Conservation (phyloP, 2,888 invertebrate species). For the Plutella xylostella region DNA sequence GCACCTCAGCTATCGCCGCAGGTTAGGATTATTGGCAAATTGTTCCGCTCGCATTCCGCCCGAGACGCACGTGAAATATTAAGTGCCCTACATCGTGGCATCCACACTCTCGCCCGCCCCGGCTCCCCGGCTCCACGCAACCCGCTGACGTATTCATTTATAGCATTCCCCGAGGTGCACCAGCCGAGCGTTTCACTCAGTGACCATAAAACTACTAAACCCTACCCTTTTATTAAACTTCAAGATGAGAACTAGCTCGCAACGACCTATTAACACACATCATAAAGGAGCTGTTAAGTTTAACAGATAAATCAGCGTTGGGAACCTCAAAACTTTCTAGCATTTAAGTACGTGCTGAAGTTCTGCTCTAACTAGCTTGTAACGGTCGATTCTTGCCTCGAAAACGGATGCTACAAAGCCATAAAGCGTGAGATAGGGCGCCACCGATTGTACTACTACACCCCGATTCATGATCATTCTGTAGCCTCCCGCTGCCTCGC, state of each 20-base stretch:
- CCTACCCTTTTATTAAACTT: neutral
- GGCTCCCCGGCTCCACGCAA: neutral
- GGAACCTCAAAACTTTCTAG: slow-evolving; percentile 17
- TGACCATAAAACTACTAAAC: neutral
- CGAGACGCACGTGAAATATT: slow-evolving; percentile 58
- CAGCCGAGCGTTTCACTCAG: neutral
- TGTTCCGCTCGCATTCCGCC: slow-evolving; percentile 60
- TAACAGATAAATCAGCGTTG: slow-evolving; percentile 4
- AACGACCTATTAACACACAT: slow-evolving; percentile 1
- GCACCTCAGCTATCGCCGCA: slow-evolving; percentile 57
- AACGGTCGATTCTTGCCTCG: slow-evolving; percentile 34
- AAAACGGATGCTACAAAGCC: slow-evolving; percentile 36
- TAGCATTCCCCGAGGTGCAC: neutral
- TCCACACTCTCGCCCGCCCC: neutral
- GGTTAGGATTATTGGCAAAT: slow-evolving; percentile 66
- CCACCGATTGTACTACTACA: slow-evolving; percentile 18
- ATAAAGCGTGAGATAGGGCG: slow-evolving; percentile 42
- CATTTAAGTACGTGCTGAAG: slow-evolving; percentile 35
- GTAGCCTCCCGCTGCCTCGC: neutral
- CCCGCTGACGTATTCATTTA: neutral
- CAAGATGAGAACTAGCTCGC: no score
- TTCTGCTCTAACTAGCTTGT: slow-evolving; percentile 35
- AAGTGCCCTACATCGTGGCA: slow-evolving; percentile 27
- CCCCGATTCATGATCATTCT: neutral
- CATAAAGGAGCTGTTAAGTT: slow-evolving; percentile 2